Evolutionary conservation across 92 coral and sea anemone species (phyloP), one percentile per base, ranked within the genome.

Genomic region (Pocillopora meandrina): DNA sequence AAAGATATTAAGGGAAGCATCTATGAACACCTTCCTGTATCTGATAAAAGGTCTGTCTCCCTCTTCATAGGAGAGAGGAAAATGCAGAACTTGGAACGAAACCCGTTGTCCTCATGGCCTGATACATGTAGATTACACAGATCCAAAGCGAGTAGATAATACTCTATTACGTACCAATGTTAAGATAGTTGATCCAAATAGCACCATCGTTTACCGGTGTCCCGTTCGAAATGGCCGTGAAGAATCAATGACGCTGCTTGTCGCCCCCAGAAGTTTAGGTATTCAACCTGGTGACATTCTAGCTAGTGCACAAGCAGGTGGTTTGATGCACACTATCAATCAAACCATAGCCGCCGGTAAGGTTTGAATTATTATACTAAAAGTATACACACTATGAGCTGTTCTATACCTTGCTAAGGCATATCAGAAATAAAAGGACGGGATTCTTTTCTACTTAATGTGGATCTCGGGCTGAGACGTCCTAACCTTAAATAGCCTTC

Each of bases 281-380:
- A 57, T 93, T 2, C 60, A 76, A 65, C 77, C 17, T 31, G 89
- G 91, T 16, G 86, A 91, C 64, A 83, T 91, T 42, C 56, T 93
- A 49, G 69, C 94, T n/a, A 93, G 96, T 82, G 67, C 91, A 1
- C 96, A 91, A 72, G 96, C 94, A 2, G 96, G 93, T 10, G 94
- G 92, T 26, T 21, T 93, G 17, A 91, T 90, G 90, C 94, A 93
- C 73, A 86, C 60, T 56, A 82, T 89, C 1, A 80, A 80, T 12
- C 1, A 21, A 23, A 67, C 84, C 5, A 23, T 56, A 80, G 55
- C 11, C 17, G 57, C 14, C 31, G 84, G 84, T 55, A 79, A 79
- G 73, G 16, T 57, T 56, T 23, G 18, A 33, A 17, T 19, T 13
- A 17, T 52, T 18, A 14, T 61, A 14, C 65, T 20, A 14, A 14